Base-by-base conservation (phyloP, 2,888 invertebrate species). In the Meliscaeva auricollis region DNA sequence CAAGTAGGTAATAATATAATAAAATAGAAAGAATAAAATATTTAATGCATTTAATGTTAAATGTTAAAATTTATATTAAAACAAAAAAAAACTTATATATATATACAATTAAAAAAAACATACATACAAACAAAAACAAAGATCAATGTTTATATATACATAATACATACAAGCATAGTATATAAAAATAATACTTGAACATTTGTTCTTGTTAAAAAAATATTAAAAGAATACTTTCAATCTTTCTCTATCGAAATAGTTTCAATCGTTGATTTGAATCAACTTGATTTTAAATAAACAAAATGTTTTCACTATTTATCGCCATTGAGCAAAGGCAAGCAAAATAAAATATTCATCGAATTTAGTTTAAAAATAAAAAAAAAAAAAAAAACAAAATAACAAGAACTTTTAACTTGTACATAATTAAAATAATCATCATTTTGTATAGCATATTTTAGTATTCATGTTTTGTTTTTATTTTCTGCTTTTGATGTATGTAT, bases 11-110 rank as follows among this genome's bases (percentile, higher is more conserved):
- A 62, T 66, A 80, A 48, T 66, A 11, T 32, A 38, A 11, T 58
- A 66, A 74, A 15, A 13, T 50, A 64, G 32, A 64, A 60, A 38
- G 17, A 60, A 64, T 56, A 6, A 75, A 54, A 74, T 69, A 83
- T 75, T 74, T 58, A 72, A 81, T 73, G 76, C 85, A 85, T 85
- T 85, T 85, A 80, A 68, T 81, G 85, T 81, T 76, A 54, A 80
- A 80, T 80, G 76, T 80, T 85, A 76, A 35, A 76, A 76, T 72
- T 68, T 76, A 82, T 66, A 77, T 60, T 62, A 30, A 75, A 30
- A 50, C n/a, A n/a, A n/a, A n/a, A n/a, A n/a, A n/a, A n/a, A n/a
- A n/a, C n/a, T 22, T 35, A 70, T 46, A 54, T 32, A 66, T 46
- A 58, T 58, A 52, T 48, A 48, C 20, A 46, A 30, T 32, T 17